Base-by-base conservation (phyloP, 2,888 invertebrate species). In the Drosophila formosana region DNA sequence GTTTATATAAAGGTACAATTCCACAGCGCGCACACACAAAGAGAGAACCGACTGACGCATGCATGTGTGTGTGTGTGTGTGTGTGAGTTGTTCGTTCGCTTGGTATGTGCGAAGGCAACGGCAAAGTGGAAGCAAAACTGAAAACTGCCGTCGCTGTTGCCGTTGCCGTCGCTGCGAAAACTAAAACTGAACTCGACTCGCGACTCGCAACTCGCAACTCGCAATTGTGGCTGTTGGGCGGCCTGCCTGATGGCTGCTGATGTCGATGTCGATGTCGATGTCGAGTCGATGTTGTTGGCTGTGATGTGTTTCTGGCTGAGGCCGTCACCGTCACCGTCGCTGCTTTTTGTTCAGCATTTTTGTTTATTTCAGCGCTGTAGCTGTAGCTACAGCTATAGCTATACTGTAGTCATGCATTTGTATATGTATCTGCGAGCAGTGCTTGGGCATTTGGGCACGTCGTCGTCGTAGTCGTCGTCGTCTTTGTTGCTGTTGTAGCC, bases 1-100 rank as follows among this genome's bases (percentile, higher is more conserved):
- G 86, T 88, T 88, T 83, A 83, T 88, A 83, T 83, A 83, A 83
- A 83, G 87, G 89, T 88, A 83, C 80, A 80, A 86, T 83, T 83
- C 83, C 83, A 83, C 86, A 83, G 63, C 67, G 53, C 47, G 43
- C 41, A 30, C 53, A 50, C 30, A 58, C 18, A 50, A 25, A 41
- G 41, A 37, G 43, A 39, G 39, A 11, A 53, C 45, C 52, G 57
- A 50, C 57, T 58, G 69, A 61, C 56, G 68, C 65, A 72, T 78
- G 56, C 39, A 61, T 72, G 45, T 57, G 30, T 60, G 45, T 65
- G 58, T 51, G 66, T 52, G 60, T 67, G 60, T 62, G 30, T 61
- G 71, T 66, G 61, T 37, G 37, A 37, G 37, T 37, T 57, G 26
- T 63, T 68, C 60, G 75, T 65, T 70, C 65, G 45, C 60, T 68